Conservation (phyloP, 1,140 invertebrate genomes). For the Ceratoteleas bidentatus region DNA sequence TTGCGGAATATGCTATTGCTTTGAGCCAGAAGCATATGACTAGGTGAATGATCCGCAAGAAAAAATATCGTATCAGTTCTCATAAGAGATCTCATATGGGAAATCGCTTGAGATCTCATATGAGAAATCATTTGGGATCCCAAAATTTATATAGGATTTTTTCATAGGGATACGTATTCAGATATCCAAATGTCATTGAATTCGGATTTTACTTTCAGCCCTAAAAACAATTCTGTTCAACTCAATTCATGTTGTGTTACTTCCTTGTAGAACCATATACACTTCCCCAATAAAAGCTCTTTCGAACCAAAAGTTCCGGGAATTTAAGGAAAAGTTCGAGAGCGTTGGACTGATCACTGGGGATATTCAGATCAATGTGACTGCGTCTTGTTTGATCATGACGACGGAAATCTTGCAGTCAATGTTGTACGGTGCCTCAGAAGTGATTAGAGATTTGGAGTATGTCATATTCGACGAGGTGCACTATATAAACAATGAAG, state of each 20-base stretch:
- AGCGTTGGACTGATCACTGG: slow-evolving; percentile 97
- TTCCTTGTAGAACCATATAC: slow-evolving; percentile 92
- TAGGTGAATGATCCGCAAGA: too few relatives aligned
- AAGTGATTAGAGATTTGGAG: slow-evolving; percentile 96
- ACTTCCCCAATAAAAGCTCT: slow-evolving; percentile 99
- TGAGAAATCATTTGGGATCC: too few relatives aligned
- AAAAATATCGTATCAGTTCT: too few relatives aligned
- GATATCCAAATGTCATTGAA: too few relatives aligned
- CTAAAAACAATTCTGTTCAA: too few relatives aligned
- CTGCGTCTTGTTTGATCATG: slow-evolving; percentile 98
- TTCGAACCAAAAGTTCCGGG: slow-evolving; percentile 99
- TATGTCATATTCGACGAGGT: slow-evolving; percentile 99
- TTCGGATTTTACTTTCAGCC: too few relatives aligned
- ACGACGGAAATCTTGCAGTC: slow-evolving; percentile 99
- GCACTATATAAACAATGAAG: slow-evolving; percentile 99
- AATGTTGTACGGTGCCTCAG: slow-evolving; percentile 98
- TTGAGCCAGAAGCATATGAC: slow-evolving; percentile 96
- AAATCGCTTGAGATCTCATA: too few relatives aligned
- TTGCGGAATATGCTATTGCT: slow-evolving; percentile 99
- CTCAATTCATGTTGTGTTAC: too few relatives aligned
- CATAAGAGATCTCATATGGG: too few relatives aligned
- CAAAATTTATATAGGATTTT: too few relatives aligned
- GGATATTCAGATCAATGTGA: slow-evolving; percentile 97
- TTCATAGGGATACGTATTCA: too few relatives aligned
- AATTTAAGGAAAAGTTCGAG: slow-evolving; percentile 96